Evolutionary conservation across 2,113 vertebrate genomes (phyloP), one percentile per base, ranked within the genome.

Genomic region (Phocoena phocoena): DNA sequence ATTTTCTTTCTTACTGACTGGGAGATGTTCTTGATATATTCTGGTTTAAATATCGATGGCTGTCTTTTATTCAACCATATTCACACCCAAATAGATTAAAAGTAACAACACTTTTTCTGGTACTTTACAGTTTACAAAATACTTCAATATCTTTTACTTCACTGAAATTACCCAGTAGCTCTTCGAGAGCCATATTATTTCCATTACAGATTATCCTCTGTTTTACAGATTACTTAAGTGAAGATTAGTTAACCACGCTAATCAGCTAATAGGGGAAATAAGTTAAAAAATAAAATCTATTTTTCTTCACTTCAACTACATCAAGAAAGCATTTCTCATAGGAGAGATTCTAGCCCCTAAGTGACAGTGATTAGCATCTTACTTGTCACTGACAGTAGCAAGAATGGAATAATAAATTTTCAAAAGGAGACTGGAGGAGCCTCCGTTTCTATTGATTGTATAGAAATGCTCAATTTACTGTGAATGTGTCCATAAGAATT

Each of bases 401-500:
- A 79, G 33, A 83, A 89, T 65, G 36, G 88, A 96, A 71, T 53
- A 86, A 88, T 77, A 21, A 36, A 55, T 36, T 82, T 88, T 90
- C 63, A 94, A 84, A 58, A 50, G n/a, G 13, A 41, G 38, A 20
- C 0, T 94, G 50, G 73, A 82, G 67, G 12, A 88, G 14, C 3
- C 41, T 44, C 70, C 12, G 50, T 62, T 88, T 90, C 82, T 96
- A 53, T 11, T 71, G 67, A 90, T 18, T 83, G 10, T 86, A 41
- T 1, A 94, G 81, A 97, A 97, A 96, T 68, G 31, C 47, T 92
- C 82, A 68, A 73, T 84, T 90, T 92, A 92, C 74, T 90, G 60
- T 77, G 55, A 82, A 28, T 65, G 50, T 77, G 55, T 28, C 63
- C 41, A 41, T 82, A 92, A 82, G 60, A 92, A 74, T 79, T 90